Base-by-base conservation (phyloP, 1,140 invertebrate species). In the Dolichoris vasculosae region DNA sequence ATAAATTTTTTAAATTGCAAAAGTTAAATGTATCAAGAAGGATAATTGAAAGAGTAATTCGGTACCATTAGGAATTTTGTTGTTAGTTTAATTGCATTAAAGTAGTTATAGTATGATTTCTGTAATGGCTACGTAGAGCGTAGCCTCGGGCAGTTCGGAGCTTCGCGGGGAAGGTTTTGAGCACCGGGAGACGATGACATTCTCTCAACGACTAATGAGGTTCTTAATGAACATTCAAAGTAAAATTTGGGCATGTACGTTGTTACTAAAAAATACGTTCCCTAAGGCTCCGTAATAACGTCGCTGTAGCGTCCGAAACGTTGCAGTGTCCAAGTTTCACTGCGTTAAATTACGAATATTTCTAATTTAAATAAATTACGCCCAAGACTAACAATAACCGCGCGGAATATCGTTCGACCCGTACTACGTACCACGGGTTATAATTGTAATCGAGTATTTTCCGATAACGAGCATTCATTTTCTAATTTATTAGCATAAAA, bases 401-500 rank as follows among this genome's bases (percentile, higher is more conserved):
- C 20, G 35, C 20, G 15, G 23, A 32, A 67, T 67, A 38, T 38
- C 32, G 23, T 69, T 69, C 32, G 17, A 69, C 7, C 71, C n/a
- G 38, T 40, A 71, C n/a, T 71, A n/a, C n/a, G n/a, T n/a, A n/a
- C 23, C 48, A 71, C 46, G 46, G 43, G 7, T 43, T 71, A 71
- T 48, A 69, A 82, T 51, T 82, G 64, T 43, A 82, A 51, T 82
- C 63, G 35, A 32, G 43, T 67, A 81, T 81, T 48, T 48, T n/a
- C 55, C 32, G 78, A 81, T 81, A 71, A 73, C 48, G 67, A 32
- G 48, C 26, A 73, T 73, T 82, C 43, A 55, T 73, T 69, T 73
- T 73, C 64, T 55, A 82, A n/a, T 59, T 82, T 59, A 73, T 82
- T 82, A 82, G 80, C 80, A 73, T 82, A 55, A 73, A 82, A 82